phyloP scores from a whole-genome alignment of 1,140 invertebrate species.

The Cotesia vestalis region DNA sequence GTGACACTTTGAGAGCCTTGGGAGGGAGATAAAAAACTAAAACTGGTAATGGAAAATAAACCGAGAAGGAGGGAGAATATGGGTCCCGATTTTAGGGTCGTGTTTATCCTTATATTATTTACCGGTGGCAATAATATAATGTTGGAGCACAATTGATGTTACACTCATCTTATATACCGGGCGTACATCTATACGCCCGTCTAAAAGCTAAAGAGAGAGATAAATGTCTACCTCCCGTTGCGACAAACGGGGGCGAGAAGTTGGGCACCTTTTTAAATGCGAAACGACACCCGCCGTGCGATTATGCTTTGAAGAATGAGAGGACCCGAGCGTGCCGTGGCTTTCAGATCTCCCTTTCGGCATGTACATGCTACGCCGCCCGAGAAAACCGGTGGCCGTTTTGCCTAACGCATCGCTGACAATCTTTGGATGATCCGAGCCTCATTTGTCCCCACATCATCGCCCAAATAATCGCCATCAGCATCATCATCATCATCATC shows the following conservation, averaged over 20 bases:
- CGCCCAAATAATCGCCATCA: no score
- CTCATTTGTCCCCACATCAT: slow-evolving; percentile 10
- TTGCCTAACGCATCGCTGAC: slow-evolving; percentile 23
- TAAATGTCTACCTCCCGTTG: slow-evolving; percentile 38
- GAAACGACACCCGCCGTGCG: slow-evolving; percentile 46
- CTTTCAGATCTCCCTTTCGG: slow-evolving; percentile 18
- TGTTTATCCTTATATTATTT: slow-evolving; percentile 39
- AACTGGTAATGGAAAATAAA: slow-evolving; percentile 23
- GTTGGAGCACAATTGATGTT: slow-evolving; percentile 33
- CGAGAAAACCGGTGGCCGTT: slow-evolving; percentile 35
- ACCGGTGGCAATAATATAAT: slow-evolving; percentile 14
- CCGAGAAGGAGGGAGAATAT: slow-evolving; percentile 4
- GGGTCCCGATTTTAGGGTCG: slow-evolving; percentile 31
- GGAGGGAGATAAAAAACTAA: slow-evolving; percentile 8
- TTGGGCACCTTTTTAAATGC: slow-evolving; percentile 46
- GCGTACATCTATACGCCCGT: neutral
- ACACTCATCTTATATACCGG: slow-evolving; percentile 10
- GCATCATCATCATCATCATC: no score
- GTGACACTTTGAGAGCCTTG: slow-evolving; percentile 24
- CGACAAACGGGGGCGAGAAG: slow-evolving; percentile 45
- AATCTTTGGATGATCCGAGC: slow-evolving; percentile 11
- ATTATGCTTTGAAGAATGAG: slow-evolving; percentile 42
- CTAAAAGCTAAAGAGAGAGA: slow-evolving; percentile 14
- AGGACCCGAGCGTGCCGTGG: slow-evolving; percentile 28
- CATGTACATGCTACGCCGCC: neutral